Evolutionary conservation across 2,113 vertebrate genomes (phyloP).

Genomic region (Strix uralensis): DNA sequence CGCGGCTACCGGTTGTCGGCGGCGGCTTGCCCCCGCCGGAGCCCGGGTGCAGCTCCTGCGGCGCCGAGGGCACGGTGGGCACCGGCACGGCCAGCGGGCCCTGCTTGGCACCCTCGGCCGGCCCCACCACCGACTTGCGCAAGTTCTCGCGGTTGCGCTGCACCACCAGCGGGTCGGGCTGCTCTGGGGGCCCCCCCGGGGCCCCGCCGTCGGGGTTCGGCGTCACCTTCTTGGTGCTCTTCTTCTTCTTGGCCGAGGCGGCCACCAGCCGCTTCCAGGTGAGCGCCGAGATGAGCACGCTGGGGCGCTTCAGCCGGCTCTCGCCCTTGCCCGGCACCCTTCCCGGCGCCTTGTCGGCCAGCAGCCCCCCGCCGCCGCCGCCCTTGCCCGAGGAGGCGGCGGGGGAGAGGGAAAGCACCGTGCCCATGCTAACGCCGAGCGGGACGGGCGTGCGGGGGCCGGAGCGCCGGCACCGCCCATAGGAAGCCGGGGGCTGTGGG

Average conservation of each 20-base stretch:
- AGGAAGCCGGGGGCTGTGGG: conserved; percentile 15
- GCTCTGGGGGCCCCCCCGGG: conserved; percentile 41
- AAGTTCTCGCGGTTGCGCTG: conserved; percentile 81
- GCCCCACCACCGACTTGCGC: conserved; percentile 62
- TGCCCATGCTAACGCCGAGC: conserved; percentile 85
- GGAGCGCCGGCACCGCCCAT: conserved; percentile 44
- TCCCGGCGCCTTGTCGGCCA: conserved; percentile 61
- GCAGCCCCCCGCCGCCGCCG: conserved; percentile 58
- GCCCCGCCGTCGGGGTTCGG: conserved; percentile 76
- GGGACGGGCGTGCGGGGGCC: conserved; percentile 50
- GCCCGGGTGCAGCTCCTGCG: conserved; percentile 66
- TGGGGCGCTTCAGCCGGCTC: conserved; percentile 86
- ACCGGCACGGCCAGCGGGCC: conserved; percentile 63
- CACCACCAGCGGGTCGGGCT: conserved; percentile 76
- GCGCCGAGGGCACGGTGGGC: conserved; percentile 72
- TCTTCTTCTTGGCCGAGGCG: conserved; percentile 89
- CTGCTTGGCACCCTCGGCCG: conserved; percentile 50
- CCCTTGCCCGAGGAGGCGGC: conserved; percentile 72
- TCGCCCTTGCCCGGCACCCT: conserved; percentile 80
- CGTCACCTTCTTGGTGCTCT: conserved; percentile 87
- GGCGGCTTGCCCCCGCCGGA: conserved; percentile 75
- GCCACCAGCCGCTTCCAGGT: conserved; percentile 90
- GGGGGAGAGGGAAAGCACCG: conserved; percentile 90
- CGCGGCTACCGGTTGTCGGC: conserved; percentile 60
- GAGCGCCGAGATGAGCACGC: conserved; percentile 87